phyloP scores from a whole-genome alignment of 1,140 invertebrate genomes.

The Drosophila nikananu region DNA sequence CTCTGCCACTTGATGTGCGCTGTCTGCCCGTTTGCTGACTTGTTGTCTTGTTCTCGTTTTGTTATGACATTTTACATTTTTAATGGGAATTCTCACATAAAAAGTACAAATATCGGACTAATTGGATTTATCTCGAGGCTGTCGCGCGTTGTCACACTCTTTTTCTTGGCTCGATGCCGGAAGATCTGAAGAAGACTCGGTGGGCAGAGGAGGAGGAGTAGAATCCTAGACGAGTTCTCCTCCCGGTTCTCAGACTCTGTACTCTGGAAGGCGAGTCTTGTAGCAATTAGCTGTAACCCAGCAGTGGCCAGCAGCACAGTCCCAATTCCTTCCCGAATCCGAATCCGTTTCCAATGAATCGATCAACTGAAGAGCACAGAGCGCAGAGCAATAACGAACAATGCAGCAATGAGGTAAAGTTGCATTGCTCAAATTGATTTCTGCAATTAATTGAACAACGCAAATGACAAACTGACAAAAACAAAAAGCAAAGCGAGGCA shows the following conservation, averaged over 20 bases:
- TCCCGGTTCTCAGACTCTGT: slow-evolving; percentile 34
- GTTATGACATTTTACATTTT: slow-evolving; percentile 84
- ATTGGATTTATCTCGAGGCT: slow-evolving; percentile 85
- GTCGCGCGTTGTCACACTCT: slow-evolving; percentile 83
- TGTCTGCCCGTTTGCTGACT: slow-evolving; percentile 51
- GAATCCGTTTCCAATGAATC: slow-evolving; percentile 76
- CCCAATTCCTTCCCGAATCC: slow-evolving; percentile 71
- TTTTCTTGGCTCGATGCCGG: slow-evolving; percentile 66
- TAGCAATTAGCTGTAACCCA: slow-evolving; percentile 76
- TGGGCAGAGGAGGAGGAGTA: slow-evolving; percentile 9
- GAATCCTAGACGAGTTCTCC: slow-evolving; percentile 39
- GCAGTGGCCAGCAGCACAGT: slow-evolving; percentile 36
- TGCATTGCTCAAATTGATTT: slow-evolving; percentile 85
- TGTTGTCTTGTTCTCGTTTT: slow-evolving; percentile 82
- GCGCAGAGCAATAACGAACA: slow-evolving; percentile 36
- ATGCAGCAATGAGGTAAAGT: slow-evolving; percentile 77
- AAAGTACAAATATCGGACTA: slow-evolving; percentile 85
- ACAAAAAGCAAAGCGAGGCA: slow-evolving; percentile 22
- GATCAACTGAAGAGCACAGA: slow-evolving; percentile 52
- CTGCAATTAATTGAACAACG: slow-evolving; percentile 84
- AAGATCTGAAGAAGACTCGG: slow-evolving; percentile 63
- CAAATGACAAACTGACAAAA: slow-evolving; percentile 78
- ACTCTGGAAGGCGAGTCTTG: slow-evolving; percentile 43
- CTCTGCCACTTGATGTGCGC: slow-evolving; percentile 31
- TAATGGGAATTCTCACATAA: slow-evolving; percentile 85